Evolutionary conservation across 2,797 vertebrate species (phyloP), one percentile per base, ranked within the genome.

Genomic region (Anabacerthia variegaticeps): DNA sequence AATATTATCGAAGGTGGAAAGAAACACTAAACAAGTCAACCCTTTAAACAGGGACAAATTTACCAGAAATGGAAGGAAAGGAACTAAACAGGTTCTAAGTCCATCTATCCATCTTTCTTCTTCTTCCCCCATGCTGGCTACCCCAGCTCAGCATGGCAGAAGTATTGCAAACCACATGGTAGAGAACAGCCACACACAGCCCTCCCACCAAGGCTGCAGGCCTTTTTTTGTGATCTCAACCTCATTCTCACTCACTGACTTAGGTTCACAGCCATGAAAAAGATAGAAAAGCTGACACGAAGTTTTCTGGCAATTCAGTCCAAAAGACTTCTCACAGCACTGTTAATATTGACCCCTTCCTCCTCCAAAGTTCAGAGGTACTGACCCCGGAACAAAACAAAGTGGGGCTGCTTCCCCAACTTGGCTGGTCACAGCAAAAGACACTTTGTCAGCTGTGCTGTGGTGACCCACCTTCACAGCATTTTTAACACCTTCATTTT

Each of bases 121-220:
- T 67, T 24, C 48, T 67, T 44, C n/a, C 27, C 37, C 24, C 39
- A 36, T 2, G 10, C 48, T 44, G 22, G 32, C 48, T 79, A 75
- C 46, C 10, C 34, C 58, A 67, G 49, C 14, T 67, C 54, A 79
- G 58, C 39, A 20, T 1, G 7, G 66, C 43, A 88, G 46, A 43
- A 36, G 15, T 13, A 14, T 36, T 43, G 41, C 44, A 63, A 58
- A 18, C 17, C 24, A 17, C 0, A 7, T 0, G 2, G 66, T 34
- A 72, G 30, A 49, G 32, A 81, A 39, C 11, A 46, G 54, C 62
- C 48, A 63, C 8, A 63, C 8, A 3, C 34, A 88, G 49, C n/a
- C 30, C 27, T 59, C 24, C 27, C 28, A 4, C 15, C 30, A 37
- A 10, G 20, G 23, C 48, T 37, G 43, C 43, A 71, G 75, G 49